Evolutionary conservation across 1,140 invertebrate species (phyloP).

Genomic region (Drosophila truncata): DNA sequence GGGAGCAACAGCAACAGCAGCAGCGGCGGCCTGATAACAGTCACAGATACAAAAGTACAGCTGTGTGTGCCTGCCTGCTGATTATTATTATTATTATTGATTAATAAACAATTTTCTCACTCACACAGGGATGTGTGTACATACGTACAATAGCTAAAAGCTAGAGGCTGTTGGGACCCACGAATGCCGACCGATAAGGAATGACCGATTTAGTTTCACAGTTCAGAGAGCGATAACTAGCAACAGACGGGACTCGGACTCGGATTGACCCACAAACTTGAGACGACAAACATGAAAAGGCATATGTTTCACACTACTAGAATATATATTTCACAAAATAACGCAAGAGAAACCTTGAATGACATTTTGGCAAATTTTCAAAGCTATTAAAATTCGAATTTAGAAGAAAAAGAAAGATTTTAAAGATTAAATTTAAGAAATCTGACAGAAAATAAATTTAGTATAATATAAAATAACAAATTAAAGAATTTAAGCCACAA

Average conservation of each 20-base stretch:
- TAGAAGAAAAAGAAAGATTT: background rate
- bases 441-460: background rate
- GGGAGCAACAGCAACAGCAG: slow-evolving; percentile 34
- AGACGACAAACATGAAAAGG: slow-evolving; percentile 41
- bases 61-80: slow-evolving; percentile 21
- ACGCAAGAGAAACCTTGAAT: slow-evolving; percentile 1
- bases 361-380: slow-evolving; percentile 9
- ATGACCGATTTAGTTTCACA: slow-evolving; percentile 77
- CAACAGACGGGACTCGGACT: slow-evolving; percentile 32
- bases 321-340: slow-evolving; percentile 2
- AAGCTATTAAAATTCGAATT: background rate
- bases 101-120: slow-evolving; percentile 78
- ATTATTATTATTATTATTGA: slow-evolving; percentile 72
- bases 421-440: no score
- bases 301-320: slow-evolving; percentile 17
- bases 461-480: background rate
- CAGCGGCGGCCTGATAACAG: slow-evolving; percentile 51
- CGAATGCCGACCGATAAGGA: slow-evolving; percentile 56
- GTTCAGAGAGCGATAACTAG: slow-evolving; percentile 57
- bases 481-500: background rate
- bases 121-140: slow-evolving; percentile 16
- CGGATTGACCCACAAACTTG: slow-evolving; percentile 53
- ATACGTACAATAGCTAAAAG: background rate
- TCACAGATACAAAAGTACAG: slow-evolving; percentile 13
- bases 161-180: slow-evolving; percentile 27